Conservation (phyloP, 2,113 vertebrate species). For the Nanorana parkeri region DNA sequence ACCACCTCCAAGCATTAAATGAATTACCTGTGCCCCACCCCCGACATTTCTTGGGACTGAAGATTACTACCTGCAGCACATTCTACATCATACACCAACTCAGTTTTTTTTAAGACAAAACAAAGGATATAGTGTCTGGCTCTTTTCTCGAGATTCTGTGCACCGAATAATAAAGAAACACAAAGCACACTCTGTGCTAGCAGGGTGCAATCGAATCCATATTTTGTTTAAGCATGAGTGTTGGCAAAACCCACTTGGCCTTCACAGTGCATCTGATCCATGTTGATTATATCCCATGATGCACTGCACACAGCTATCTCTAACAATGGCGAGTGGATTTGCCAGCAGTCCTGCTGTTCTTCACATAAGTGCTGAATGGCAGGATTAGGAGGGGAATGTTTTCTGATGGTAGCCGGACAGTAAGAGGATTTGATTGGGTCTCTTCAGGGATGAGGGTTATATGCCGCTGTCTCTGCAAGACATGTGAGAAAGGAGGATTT, state of each 20-base stretch:
- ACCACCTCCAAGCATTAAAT: constrained; percentile 63
- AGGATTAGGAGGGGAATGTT: constrained; percentile 60
- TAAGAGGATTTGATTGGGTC: background rate
- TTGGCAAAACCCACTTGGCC: constrained; percentile 58
- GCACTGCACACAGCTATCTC: background rate
- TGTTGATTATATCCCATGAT: constrained; percentile 21
- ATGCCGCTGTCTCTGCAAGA: constrained; percentile 29
- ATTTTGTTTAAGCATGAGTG: constrained; percentile 53
- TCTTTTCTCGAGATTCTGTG: constrained; percentile 6
- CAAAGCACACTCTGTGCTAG: constrained; percentile 64
- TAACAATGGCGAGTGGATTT: constrained; percentile 60
- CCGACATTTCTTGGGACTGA: constrained; percentile 16
- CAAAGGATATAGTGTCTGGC: constrained; percentile 14
- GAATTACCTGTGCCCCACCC: constrained; percentile 53
- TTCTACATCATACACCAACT: constrained; percentile 60
- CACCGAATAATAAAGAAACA: constrained; percentile 53
- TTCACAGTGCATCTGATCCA: constrained; percentile 35
- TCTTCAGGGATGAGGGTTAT: background rate
- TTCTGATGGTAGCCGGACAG: constrained; percentile 24
- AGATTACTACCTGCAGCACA: constrained; percentile 68
- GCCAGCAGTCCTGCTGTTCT: constrained; percentile 59
- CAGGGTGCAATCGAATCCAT: constrained; percentile 65
- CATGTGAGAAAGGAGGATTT: constrained; percentile 6
- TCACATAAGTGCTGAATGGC: constrained; percentile 55
- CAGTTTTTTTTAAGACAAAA: constrained; percentile 48